phyloP scores from a whole-genome alignment of 2,888 invertebrate species.

The Dicranocentrus wangi region DNA sequence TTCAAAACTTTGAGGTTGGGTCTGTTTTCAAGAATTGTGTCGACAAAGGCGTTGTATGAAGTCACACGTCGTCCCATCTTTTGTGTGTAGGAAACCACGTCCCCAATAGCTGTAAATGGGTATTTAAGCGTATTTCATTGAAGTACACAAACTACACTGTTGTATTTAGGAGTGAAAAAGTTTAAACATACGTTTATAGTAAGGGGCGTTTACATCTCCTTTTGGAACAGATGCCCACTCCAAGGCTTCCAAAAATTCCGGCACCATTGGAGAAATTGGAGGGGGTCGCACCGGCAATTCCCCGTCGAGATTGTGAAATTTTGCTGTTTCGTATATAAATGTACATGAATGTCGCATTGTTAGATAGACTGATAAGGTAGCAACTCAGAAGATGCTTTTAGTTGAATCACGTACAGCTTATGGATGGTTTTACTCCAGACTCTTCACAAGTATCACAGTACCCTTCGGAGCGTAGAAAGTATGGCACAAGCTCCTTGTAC shows the following conservation, averaged over 20 bases:
- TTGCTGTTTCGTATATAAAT: constrained; percentile 60
- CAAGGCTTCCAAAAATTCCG: constrained; percentile 78
- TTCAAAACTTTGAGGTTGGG: constrained; percentile 36
- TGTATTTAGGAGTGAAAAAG: too few relatives aligned
- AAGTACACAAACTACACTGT: too few relatives aligned
- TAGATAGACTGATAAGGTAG: too few relatives aligned
- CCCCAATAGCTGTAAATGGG: constrained; percentile 25
- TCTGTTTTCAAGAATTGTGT: constrained; percentile 36
- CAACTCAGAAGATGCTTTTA: background rate
- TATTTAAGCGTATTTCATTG: too few relatives aligned
- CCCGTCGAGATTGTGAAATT: constrained; percentile 63
- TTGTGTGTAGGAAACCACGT: constrained; percentile 43
- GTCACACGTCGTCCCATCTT: constrained; percentile 14
- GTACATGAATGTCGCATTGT: background rate
- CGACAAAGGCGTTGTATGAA: constrained; percentile 37
- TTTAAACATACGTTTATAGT: constrained; percentile 53
- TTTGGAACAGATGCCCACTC: constrained; percentile 78
- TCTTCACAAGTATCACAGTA: constrained; percentile 64
- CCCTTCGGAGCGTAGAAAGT: constrained; percentile 74
- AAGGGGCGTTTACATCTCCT: constrained; percentile 76
- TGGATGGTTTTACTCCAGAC: background rate
- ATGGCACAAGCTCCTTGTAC: constrained; percentile 75
- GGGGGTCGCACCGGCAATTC: constrained; percentile 75
- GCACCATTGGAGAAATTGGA: constrained; percentile 75
- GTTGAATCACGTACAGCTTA: too few relatives aligned